Evolutionary conservation across 1,140 invertebrate genomes (phyloP).

Genomic region (Lysiphlebus fabarum): DNA sequence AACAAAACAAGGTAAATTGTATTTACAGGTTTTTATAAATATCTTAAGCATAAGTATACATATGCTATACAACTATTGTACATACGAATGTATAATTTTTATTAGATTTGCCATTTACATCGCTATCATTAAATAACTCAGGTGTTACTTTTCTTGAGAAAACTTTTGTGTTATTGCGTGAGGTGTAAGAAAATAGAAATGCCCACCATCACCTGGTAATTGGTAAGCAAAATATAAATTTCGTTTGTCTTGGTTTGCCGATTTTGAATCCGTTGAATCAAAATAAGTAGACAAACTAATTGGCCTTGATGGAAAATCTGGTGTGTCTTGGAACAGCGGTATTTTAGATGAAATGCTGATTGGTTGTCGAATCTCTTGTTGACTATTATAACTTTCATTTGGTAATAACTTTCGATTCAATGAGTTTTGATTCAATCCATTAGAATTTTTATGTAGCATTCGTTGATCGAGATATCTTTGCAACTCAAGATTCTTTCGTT

Average conservation of each 20-base stretch:
- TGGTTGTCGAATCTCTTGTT: conserved; percentile 27
- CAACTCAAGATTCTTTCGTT: conserved; percentile 27
- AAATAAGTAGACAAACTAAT: conserved; percentile 54
- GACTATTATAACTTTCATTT: conserved; percentile 28
- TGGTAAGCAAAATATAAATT: conserved; percentile 65
- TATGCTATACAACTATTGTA: too few species aligned
- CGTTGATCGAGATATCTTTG: neutral
- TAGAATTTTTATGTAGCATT: too few species aligned
- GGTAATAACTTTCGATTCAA: conserved; percentile 11
- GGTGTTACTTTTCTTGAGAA: too few species aligned
- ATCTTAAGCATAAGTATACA: too few species aligned
- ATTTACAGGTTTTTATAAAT: too few species aligned
- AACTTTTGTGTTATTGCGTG: conserved; percentile 40
- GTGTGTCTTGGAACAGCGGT: conserved; percentile 25
- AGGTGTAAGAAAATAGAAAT: conserved; percentile 75
- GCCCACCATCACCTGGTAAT: conserved; percentile 66
- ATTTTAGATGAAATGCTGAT: conserved; percentile 27
- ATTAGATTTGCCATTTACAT: too few species aligned
- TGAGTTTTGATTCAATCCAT: too few species aligned
- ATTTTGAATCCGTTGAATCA: conserved; percentile 34
- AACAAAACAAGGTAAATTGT: too few species aligned
- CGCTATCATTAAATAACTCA: too few species aligned
- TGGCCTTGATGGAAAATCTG: conserved; percentile 31
- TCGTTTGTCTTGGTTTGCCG: conserved; percentile 39
- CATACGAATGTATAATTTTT: too few species aligned